phyloP scores from a whole-genome alignment of 2,888 invertebrate species.

The Parnassius mnemosyne region DNA sequence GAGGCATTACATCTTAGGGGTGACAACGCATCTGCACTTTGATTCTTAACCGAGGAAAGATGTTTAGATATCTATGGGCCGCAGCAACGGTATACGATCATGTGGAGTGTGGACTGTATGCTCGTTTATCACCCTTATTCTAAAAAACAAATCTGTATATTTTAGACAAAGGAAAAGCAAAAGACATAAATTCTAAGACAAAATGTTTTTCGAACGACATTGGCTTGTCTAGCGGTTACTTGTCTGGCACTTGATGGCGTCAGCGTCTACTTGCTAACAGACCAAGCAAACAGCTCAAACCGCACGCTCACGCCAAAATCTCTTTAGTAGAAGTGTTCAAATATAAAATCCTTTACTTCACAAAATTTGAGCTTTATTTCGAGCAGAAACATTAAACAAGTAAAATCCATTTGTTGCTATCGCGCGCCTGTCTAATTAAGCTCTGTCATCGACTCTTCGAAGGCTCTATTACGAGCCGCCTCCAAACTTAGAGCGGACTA shows the following conservation, averaged over 20 bases:
- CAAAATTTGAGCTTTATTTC: conserved; percentile 56
- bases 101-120: no score
- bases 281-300: conserved; percentile 26
- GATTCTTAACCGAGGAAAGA: no score
- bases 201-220: conserved; percentile 5
- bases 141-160: no score
- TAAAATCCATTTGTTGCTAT: conserved; percentile 77
- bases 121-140: no score
- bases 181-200: neutral
- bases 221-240: conserved; percentile 15
- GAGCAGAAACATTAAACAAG: conserved; percentile 67
- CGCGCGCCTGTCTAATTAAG: conserved; percentile 79
- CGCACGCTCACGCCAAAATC: conserved; percentile 5
- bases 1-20: no score
- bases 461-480: conserved; percentile 78
- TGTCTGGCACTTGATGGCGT: conserved; percentile 30
- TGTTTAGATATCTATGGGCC: no score
- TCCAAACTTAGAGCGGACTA: conserved; percentile 77
- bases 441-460: conserved; percentile 79
- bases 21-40: no score
- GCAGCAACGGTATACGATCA: no score
- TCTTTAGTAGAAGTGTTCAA: conserved; percentile 40
- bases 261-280: conserved; percentile 41
- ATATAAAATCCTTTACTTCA: conserved; percentile 49
- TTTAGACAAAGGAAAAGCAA: no score